These are phyloP conservation scores for Pemphigus obesinymphae DNA, from an alignment of 1,140 invertebrate species.

Conservation along the genomic window DNA sequence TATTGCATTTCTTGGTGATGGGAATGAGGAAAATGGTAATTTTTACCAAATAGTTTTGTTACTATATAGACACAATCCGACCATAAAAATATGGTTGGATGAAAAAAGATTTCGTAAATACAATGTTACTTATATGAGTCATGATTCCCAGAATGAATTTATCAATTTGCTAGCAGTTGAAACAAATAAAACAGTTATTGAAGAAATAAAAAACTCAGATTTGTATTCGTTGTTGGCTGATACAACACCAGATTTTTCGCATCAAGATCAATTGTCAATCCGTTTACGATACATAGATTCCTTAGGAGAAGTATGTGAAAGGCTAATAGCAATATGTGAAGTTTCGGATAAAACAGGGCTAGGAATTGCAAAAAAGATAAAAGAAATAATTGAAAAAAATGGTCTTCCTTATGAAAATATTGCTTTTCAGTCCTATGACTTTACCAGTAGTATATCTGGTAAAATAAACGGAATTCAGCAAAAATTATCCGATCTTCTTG, in stretches of 20 bases:
- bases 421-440: conserved; percentile 12
- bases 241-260: not conserved
- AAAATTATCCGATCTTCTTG: not conserved
- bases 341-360: not conserved
- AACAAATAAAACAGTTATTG: not conserved
- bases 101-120: not conserved
- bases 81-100: conserved; percentile 3
- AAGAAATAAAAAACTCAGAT: not conserved
- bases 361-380: not conserved
- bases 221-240: not conserved
- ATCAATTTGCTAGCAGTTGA: not conserved
- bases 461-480: not conserved
- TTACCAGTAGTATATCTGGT: conserved; percentile 1
- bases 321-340: not conserved
- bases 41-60: not conserved
- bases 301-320: not conserved
- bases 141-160: conserved; percentile 26
- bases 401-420: not conserved
- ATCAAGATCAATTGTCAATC: not conserved
- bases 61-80: not conserved
- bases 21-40: conserved; percentile 1
- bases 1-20: not conserved
- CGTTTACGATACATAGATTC: not conserved
- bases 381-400: not conserved
- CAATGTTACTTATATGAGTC: conserved; percentile 14